phyloP scores from a whole-genome alignment of 1,140 invertebrate species.

The Drosophila subobscura region DNA sequence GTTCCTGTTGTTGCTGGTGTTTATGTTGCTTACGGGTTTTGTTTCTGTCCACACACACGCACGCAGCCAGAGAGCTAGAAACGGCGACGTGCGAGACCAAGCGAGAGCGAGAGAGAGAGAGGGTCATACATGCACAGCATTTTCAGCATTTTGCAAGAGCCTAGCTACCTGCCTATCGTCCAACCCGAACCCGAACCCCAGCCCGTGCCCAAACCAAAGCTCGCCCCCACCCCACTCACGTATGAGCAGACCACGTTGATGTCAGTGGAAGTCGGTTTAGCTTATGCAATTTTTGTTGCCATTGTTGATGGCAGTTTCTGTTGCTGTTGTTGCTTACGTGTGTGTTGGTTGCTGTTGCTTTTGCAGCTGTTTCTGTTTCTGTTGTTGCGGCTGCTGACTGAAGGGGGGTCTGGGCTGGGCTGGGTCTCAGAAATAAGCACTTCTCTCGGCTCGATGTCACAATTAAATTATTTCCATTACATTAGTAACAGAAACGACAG shows the following conservation, averaged over 20 bases:
- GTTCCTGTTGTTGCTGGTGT: constrained; percentile 44
- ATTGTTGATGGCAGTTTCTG: background rate
- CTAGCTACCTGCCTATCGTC: no score
- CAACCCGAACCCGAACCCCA: no score
- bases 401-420: background rate
- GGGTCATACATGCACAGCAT: constrained; percentile 44
- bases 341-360: constrained; percentile 14
- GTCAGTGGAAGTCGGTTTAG: constrained; percentile 32
- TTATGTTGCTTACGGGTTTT: constrained; percentile 68
- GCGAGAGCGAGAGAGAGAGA: constrained; percentile 9
- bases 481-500: constrained; percentile 62
- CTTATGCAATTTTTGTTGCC: constrained; percentile 39
- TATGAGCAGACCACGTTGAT: constrained; percentile 18
- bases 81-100: background rate
- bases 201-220: constrained; percentile 1
- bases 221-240: constrained; percentile 2
- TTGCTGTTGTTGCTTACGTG: constrained; percentile 6
- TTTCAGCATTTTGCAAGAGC: constrained; percentile 47
- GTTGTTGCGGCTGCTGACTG: constrained; percentile 5
- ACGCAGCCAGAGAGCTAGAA: constrained; percentile 5
- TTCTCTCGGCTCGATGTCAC: constrained; percentile 56
- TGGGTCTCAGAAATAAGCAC: constrained; percentile 65
- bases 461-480: constrained; percentile 78
- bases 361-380: constrained; percentile 16
- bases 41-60: constrained; percentile 25